Evolutionary conservation across 2,888 invertebrate species (phyloP).

Genomic region (Stenchaetothrips biformis): DNA sequence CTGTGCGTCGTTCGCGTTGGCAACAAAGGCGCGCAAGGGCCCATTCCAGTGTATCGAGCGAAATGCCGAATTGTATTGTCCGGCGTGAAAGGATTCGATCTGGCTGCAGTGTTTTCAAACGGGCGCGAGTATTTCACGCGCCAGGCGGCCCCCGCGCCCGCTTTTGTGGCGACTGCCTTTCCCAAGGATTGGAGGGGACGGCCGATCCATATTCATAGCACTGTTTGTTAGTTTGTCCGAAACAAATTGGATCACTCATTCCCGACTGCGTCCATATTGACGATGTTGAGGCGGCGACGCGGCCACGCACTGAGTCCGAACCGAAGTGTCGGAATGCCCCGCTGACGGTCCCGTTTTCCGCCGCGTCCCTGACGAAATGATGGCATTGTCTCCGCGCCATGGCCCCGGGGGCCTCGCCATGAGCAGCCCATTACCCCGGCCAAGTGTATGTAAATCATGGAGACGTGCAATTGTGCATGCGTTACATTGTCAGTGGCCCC

Average conservation of each 20-base stretch:
- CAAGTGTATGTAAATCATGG: constrained; percentile 1
- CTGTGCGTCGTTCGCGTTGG: too few species aligned
- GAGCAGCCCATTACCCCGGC: neutral
- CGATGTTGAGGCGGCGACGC: neutral
- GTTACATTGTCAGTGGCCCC: neutral
- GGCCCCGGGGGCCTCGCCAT: neutral
- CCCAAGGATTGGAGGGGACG: neutral
- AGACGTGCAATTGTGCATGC: constrained; percentile 14
- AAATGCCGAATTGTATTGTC: too few species aligned
- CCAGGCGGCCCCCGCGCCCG: too few species aligned
- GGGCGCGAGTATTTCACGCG: too few species aligned
- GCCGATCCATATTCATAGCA: neutral
- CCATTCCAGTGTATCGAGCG: too few species aligned
- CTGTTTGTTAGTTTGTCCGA: constrained; percentile 1
- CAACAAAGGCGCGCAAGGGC: too few species aligned
- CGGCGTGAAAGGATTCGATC: too few species aligned
- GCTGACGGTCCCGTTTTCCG: neutral
- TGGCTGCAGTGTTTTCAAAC: too few species aligned
- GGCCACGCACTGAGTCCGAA: too few species aligned
- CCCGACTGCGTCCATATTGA: neutral
- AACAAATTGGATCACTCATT: neutral
- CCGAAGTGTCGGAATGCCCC: neutral
- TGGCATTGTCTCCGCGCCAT: neutral
- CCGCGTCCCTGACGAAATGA: neutral
- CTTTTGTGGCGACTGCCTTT: too few species aligned